Conservation (phyloP, 2,888 invertebrate genomes). For the Sipha maydis region DNA sequence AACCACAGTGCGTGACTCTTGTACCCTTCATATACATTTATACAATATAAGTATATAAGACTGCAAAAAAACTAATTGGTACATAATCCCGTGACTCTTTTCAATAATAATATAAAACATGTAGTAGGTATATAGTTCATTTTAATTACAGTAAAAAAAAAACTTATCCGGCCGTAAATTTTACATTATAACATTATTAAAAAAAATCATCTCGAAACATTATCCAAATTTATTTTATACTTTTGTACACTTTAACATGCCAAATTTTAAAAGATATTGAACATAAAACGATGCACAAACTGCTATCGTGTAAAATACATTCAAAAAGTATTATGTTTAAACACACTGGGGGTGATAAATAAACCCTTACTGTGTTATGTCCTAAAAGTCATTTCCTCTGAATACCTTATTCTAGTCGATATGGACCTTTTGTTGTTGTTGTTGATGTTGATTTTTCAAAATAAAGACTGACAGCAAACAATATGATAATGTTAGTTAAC, state of each 20-base stretch:
- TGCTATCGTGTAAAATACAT: conserved; percentile 13
- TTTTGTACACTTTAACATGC: not conserved
- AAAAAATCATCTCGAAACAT: not conserved
- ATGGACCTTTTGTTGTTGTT: not conserved
- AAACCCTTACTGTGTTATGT: conserved; percentile 26
- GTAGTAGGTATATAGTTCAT: not conserved
- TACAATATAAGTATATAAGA: not conserved
- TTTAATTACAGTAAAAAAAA: not conserved
- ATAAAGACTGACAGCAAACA: not conserved
- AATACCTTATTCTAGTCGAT: conserved; percentile 24
- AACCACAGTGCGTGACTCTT: conserved; percentile 36
- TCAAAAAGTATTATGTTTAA: conserved; percentile 28
- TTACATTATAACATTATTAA: too few species aligned
- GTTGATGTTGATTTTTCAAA: not conserved
- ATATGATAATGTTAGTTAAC: not conserved
- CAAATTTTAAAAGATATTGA: not conserved
- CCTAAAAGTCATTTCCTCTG: conserved; percentile 42
- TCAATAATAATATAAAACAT: not conserved
- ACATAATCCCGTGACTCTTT: not conserved
- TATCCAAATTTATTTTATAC: not conserved
- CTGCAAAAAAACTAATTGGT: conserved; percentile 30
- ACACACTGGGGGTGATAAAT: conserved; percentile 23
- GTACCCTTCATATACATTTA: not conserved
- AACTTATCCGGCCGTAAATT: too few species aligned
- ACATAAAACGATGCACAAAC: conserved; percentile 2